Percentiles rank a stretch among this genome's conserved stretches.
Evolutionary conservation across 2,888 invertebrate genomes (phyloP).

Genomic region (Thymelicus lineola): DNA sequence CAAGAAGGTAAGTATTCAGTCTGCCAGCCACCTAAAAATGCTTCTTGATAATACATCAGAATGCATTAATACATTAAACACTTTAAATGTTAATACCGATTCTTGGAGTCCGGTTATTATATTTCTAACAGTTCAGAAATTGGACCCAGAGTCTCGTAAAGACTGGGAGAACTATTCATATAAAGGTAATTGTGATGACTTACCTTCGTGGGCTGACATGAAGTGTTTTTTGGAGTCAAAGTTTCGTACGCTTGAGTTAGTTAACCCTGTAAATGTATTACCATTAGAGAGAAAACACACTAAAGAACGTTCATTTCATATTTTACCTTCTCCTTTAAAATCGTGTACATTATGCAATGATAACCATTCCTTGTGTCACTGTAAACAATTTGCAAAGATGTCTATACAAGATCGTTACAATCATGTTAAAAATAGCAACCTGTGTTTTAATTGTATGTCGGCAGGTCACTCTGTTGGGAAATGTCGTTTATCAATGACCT

Average conservation of each 20-base stretch:
- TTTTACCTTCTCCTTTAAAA: not conserved
- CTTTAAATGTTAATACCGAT: slow-evolving; percentile 34
- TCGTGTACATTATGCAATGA: slow-evolving; percentile 19
- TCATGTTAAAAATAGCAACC: slow-evolving; percentile 28
- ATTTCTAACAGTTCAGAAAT: slow-evolving; percentile 39
- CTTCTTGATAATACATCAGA: slow-evolving; percentile 40
- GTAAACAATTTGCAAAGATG: slow-evolving; percentile 31
- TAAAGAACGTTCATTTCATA: slow-evolving; percentile 17
- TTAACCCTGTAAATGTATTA: slow-evolving; percentile 8
- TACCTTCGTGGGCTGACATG: slow-evolving; percentile 29
- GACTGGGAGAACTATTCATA: slow-evolving; percentile 38
- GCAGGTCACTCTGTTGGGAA: slow-evolving; percentile 27
- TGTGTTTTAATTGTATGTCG: slow-evolving; percentile 36
- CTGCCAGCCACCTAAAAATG: slow-evolving; percentile 31
- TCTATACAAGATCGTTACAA: not conserved
- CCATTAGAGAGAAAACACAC: not conserved
- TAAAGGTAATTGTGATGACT: slow-evolving; percentile 23
- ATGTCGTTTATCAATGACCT: slow-evolving; percentile 20
- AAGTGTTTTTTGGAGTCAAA: slow-evolving; percentile 38
- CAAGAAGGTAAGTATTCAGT: slow-evolving; percentile 2
- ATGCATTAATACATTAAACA: slow-evolving; percentile 38
- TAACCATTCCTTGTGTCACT: slow-evolving; percentile 26
- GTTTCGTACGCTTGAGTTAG: slow-evolving; percentile 39
- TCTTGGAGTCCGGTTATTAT: slow-evolving; percentile 40
- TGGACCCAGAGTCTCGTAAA: slow-evolving; percentile 40